Percentiles rank a stretch among this genome's conserved stretches.
These are phyloP conservation scores for Paracanthobrama guichenoti DNA, from an alignment of 2,113 vertebrate species.

Conservation along the genomic window DNA sequence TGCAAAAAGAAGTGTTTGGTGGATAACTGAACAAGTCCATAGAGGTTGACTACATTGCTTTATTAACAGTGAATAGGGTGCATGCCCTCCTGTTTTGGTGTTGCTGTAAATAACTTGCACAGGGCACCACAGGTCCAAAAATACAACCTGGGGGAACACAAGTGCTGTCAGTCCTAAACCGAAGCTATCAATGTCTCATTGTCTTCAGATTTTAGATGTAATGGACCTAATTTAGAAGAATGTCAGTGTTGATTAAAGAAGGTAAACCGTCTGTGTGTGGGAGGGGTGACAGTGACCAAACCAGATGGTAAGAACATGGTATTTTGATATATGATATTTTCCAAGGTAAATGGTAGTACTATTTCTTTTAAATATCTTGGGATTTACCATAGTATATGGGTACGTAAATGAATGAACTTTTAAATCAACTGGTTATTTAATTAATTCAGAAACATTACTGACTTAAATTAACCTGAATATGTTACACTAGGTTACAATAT, in stretches of 20 bases:
- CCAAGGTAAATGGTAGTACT: neutral
- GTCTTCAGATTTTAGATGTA: slow-evolving; percentile 9
- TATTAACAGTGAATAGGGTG: neutral
- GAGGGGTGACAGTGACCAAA: neutral
- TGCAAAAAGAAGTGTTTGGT: neutral
- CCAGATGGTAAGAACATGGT: neutral
- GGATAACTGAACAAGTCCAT: neutral
- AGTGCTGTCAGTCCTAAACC: slow-evolving; percentile 19
- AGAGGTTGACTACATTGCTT: neutral
- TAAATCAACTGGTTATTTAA: neutral
- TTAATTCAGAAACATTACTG: too few relatives aligned
- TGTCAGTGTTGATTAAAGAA: slow-evolving; percentile 2
- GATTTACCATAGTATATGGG: neutral
- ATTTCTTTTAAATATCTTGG: neutral
- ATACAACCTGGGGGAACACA: slow-evolving; percentile 41
- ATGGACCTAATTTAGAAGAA: neutral
- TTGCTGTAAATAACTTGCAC: slow-evolving; percentile 42
- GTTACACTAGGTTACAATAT: too few relatives aligned
- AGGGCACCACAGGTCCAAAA: slow-evolving; percentile 34
- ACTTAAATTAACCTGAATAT: too few relatives aligned
- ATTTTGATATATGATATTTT: neutral
- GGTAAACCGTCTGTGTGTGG: neutral
- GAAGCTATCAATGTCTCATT: slow-evolving; percentile 37
- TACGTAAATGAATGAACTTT: neutral
- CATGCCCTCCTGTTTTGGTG: neutral